phyloP scores from a whole-genome alignment of 2,888 invertebrate genomes.

The Andrena flavipes region DNA sequence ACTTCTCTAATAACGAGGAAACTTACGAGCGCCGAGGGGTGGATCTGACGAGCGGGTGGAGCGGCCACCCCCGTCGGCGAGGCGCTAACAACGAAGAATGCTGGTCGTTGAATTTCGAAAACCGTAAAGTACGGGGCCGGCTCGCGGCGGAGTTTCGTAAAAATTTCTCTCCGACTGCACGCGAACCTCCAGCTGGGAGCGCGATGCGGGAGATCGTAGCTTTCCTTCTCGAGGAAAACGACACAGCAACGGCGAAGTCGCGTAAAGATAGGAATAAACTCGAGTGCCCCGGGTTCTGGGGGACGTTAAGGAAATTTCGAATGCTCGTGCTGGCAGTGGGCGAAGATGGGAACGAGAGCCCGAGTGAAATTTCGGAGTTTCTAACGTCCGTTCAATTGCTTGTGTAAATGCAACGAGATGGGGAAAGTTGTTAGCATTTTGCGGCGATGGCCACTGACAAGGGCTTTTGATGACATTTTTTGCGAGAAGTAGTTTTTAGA shows the following conservation, averaged over 20 bases:
- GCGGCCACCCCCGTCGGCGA: background rate
- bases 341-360: background rate
- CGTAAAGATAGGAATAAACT: slow-evolving; percentile 40
- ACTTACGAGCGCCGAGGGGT: slow-evolving; percentile 22
- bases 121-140: slow-evolving; percentile 31
- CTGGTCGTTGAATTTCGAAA: slow-evolving; percentile 31
- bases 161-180: slow-evolving; percentile 21
- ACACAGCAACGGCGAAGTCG: slow-evolving; percentile 22
- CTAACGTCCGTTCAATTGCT: background rate
- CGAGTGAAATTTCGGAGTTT: background rate
- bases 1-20: slow-evolving; percentile 32
- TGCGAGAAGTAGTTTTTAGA: no score
- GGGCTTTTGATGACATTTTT: no score
- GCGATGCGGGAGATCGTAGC: slow-evolving; percentile 24
- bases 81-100: slow-evolving; percentile 19
- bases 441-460: no score
- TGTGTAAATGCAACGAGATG: no score
- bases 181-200: slow-evolving; percentile 26
- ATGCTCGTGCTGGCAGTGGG: background rate
- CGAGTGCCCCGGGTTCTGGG: slow-evolving; percentile 4
- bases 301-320: slow-evolving; percentile 22
- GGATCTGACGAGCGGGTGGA: slow-evolving; percentile 9
- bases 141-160: slow-evolving; percentile 18
- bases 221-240: slow-evolving; percentile 13
- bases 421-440: no score